Conservation (phyloP, 2,888 invertebrate genomes). For the Heliconius sara region DNA sequence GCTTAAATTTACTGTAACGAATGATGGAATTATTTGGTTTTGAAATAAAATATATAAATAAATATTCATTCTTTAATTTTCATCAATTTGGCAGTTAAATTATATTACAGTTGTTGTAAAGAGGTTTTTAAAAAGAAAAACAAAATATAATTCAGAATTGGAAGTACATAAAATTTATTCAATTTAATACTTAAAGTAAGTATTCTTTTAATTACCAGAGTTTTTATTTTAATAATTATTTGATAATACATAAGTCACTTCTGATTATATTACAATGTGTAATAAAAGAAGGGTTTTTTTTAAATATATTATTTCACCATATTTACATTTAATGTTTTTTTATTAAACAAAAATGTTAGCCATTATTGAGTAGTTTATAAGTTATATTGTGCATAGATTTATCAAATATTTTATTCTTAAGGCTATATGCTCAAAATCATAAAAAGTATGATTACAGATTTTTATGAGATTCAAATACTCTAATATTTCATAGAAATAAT, state of each 20-base stretch:
- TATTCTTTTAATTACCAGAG: not conserved
- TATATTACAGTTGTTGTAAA: conserved; percentile 6
- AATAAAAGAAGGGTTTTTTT: not conserved
- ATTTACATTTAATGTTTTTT: not conserved
- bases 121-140: not conserved
- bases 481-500: conserved; percentile 17
- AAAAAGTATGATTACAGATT: conserved; percentile 6
- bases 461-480: not conserved
- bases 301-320: not conserved
- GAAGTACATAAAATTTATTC: not conserved
- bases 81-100: conserved; percentile 34
- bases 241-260: not conserved
- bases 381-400: not conserved
- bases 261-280: no score
- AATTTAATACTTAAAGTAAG: not conserved
- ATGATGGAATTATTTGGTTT: conserved; percentile 50
- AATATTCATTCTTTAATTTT: not conserved
- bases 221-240: not conserved
- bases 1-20: conserved; percentile 52
- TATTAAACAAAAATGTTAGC: not conserved
- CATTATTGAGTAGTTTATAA: not conserved
- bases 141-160: not conserved
- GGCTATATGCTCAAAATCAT: conserved; percentile 1
- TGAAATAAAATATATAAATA: conserved; percentile 17
- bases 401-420: not conserved